Conservation (phyloP, 2,797 vertebrate genomes). For the Sebastes dallii region DNA sequence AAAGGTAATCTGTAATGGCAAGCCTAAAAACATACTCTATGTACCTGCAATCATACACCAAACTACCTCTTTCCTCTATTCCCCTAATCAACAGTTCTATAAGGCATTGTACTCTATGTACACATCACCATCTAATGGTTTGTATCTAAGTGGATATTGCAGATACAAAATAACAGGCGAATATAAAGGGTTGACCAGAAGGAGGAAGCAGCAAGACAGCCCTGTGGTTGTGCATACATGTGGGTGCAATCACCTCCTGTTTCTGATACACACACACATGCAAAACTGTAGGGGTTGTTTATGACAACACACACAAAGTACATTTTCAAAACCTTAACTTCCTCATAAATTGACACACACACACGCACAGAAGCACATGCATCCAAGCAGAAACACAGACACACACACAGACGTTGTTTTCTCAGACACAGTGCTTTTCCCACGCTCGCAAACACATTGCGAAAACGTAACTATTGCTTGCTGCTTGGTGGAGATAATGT, state of each 20-base stretch:
- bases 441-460: fast-evolving
- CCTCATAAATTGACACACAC: neutral
- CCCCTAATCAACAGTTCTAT: neutral
- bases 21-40: neutral
- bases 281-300: conserved; percentile 16
- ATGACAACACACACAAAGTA: neutral
- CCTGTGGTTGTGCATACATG: conserved; percentile 28
- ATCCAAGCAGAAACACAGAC: neutral
- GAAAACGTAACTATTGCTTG: neutral
- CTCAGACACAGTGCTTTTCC: neutral
- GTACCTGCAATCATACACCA: neutral
- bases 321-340: conserved; percentile 13
- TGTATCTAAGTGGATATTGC: neutral
- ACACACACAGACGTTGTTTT: neutral
- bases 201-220: conserved; percentile 47
- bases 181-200: neutral
- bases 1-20: neutral
- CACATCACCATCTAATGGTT: neutral
- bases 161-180: neutral
- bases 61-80: neutral
- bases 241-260: conserved; percentile 35
- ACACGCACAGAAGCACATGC: neutral
- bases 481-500: neutral
- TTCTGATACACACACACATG: conserved; percentile 8
- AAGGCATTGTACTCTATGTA: neutral